Percentiles rank a stretch among this genome's conserved stretches.
Evolutionary conservation across 2,113 vertebrate genomes (phyloP).

Genomic region (Chloroceryle aenea): DNA sequence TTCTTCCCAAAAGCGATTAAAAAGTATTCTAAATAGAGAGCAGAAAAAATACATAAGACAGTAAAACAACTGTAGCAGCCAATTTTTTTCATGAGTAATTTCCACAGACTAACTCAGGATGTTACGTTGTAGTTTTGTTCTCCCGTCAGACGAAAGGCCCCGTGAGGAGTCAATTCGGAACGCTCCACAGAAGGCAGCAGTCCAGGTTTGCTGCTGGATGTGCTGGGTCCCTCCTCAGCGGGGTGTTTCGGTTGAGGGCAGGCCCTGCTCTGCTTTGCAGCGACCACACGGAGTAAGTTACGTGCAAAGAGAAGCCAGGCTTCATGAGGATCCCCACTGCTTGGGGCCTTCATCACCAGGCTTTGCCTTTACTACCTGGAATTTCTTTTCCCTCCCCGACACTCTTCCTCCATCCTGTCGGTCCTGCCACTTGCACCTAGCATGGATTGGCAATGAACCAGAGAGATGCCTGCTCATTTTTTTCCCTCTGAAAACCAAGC

Average conservation of each 20-base stretch:
- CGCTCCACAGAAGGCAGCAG: accelerated
- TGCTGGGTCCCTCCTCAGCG: background rate
- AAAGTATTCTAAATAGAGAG: background rate
- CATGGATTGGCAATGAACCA: background rate
- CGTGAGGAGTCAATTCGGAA: accelerated
- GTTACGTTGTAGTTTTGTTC: background rate
- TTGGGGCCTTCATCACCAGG: background rate
- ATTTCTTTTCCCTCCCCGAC: background rate
- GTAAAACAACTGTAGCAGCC: background rate
- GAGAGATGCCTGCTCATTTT: background rate
- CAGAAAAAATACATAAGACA: background rate
- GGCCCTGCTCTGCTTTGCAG: background rate
- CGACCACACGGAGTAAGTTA: background rate
- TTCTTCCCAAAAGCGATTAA: background rate
- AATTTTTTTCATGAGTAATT: background rate
- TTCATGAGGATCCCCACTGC: background rate
- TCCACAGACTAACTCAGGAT: background rate
- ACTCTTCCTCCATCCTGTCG: background rate
- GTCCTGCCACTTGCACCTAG: background rate
- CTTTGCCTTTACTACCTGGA: background rate
- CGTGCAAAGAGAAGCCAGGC: background rate
- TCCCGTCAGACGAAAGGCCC: background rate
- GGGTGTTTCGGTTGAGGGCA: accelerated
- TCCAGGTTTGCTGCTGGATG: background rate
- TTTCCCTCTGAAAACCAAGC: background rate